Evolutionary conservation across 2,888 invertebrate species (phyloP).

Genomic region (Cynaeus angustus): DNA sequence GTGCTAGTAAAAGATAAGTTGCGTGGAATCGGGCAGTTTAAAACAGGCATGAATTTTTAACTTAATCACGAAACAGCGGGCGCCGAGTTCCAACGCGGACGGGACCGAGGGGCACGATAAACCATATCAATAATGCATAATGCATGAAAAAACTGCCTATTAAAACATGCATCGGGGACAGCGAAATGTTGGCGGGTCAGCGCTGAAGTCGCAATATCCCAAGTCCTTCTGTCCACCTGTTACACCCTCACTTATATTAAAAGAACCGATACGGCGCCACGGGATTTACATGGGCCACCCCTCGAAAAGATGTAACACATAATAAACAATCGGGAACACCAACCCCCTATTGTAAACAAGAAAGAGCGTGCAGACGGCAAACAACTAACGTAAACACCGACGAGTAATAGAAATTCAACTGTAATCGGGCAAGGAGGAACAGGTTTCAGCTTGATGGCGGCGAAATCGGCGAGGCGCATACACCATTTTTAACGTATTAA

Average conservation of each 20-base stretch:
- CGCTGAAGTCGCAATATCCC: conserved; percentile 49
- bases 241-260: conserved; percentile 34
- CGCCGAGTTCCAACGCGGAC: conserved; percentile 46
- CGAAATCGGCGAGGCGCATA: too few relatives aligned
- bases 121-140: conserved; percentile 52
- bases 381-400: conserved; percentile 10
- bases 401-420: conserved; percentile 16
- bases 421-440: conserved; percentile 5
- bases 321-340: conserved; percentile 28
- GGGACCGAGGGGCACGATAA: conserved; percentile 52
- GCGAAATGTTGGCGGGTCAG: conserved; percentile 34
- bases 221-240: conserved; percentile 49
- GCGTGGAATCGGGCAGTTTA: conserved; percentile 53
- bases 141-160: conserved; percentile 46
- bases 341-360: conserved; percentile 11
- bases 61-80: conserved; percentile 49
- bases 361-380: conserved; percentile 2
- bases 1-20: conserved; percentile 45
- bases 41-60: conserved; percentile 53
- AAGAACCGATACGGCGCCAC: conserved; percentile 1
- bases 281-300: conserved; percentile 14
- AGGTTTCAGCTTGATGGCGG: too few relatives aligned
- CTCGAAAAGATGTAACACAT: conserved; percentile 20
- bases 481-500: too few relatives aligned
- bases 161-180: conserved; percentile 38